These are phyloP conservation scores for Dinoponera quadriceps DNA, from an alignment of 1,140 invertebrate genomes.

Conservation along the genomic window DNA sequence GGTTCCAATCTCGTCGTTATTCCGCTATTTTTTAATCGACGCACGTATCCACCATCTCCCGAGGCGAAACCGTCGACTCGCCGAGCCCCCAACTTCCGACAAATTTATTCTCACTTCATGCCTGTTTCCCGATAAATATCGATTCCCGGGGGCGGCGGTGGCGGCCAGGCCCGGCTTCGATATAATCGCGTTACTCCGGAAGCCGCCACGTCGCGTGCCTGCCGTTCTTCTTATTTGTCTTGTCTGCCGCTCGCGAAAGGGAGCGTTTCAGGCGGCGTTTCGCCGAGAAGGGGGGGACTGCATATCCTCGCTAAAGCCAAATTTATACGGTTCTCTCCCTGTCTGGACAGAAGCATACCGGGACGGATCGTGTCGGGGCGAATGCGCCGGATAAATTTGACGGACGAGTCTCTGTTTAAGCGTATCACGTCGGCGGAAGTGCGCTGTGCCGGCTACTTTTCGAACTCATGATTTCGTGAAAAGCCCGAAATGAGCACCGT, in stretches of 20 bases:
- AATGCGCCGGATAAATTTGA: not conserved
- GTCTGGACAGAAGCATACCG: too few species aligned
- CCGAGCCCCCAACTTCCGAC: constrained; percentile 74
- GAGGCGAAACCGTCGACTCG: constrained; percentile 43
- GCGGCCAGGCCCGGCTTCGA: constrained; percentile 59
- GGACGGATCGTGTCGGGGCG: not conserved
- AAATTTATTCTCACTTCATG: constrained; percentile 77
- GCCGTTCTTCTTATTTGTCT: constrained; percentile 70
- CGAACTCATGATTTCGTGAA: not conserved
- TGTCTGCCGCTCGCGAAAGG: constrained; percentile 57
- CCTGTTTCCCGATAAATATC: constrained; percentile 71
- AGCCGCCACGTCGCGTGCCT: constrained; percentile 71
- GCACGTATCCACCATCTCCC: constrained; percentile 38
- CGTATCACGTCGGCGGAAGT: not conserved
- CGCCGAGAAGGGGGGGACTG: constrained; percentile 22
- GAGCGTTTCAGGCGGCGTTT: constrained; percentile 19
- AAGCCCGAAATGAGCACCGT: not conserved
- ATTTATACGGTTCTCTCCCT: constrained; percentile 48
- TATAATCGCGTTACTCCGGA: constrained; percentile 78
- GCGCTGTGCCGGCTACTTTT: not conserved
- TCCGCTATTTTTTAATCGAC: constrained; percentile 55
- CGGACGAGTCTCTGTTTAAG: constrained; percentile 15
- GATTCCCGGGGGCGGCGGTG: constrained; percentile 64
- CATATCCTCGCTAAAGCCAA: constrained; percentile 52
- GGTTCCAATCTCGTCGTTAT: constrained; percentile 48